phyloP scores from a whole-genome alignment of 2,888 invertebrate species.

The Sphecodes monilicornis region DNA sequence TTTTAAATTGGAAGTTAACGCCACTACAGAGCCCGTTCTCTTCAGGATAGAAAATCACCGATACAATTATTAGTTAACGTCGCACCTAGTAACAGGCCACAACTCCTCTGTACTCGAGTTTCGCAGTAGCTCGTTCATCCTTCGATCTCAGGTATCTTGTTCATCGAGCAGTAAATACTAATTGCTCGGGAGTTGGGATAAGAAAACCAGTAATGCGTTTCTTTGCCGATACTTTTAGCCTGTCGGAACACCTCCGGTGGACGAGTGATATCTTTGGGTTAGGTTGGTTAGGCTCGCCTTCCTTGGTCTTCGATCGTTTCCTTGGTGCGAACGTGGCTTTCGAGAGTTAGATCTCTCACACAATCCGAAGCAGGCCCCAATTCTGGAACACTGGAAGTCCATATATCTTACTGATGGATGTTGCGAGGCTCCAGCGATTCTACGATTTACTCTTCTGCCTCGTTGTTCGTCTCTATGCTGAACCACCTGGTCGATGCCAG shows the following conservation, averaged over 20 bases:
- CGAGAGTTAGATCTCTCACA: slow-evolving; percentile 32
- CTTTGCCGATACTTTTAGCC: slow-evolving; percentile 52
- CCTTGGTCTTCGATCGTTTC: background rate
- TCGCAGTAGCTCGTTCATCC: background rate
- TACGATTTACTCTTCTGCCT: slow-evolving; percentile 57
- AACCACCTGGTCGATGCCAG: slow-evolving; percentile 13
- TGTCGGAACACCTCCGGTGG: slow-evolving; percentile 34
- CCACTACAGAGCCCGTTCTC: background rate
- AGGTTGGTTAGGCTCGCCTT: background rate
- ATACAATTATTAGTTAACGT: background rate
- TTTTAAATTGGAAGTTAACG: background rate
- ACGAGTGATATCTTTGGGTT: slow-evolving; percentile 59
- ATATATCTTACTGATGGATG: slow-evolving; percentile 75
- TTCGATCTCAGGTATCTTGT: background rate
- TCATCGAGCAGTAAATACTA: background rate
- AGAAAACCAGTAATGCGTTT: slow-evolving; percentile 58
- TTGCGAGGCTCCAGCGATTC: slow-evolving; percentile 61
- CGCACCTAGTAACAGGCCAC: background rate
- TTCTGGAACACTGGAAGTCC: slow-evolving; percentile 54
- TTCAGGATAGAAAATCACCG: background rate
- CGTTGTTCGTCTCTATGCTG: background rate
- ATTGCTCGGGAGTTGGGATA: background rate
- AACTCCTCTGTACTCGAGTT: background rate
- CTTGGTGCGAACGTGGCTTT: slow-evolving; percentile 52
- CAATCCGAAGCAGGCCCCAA: slow-evolving; percentile 44